These are phyloP conservation scores for Phalloptychus januarius DNA, from an alignment of 2,797 vertebrate species.

Conservation along the genomic window DNA sequence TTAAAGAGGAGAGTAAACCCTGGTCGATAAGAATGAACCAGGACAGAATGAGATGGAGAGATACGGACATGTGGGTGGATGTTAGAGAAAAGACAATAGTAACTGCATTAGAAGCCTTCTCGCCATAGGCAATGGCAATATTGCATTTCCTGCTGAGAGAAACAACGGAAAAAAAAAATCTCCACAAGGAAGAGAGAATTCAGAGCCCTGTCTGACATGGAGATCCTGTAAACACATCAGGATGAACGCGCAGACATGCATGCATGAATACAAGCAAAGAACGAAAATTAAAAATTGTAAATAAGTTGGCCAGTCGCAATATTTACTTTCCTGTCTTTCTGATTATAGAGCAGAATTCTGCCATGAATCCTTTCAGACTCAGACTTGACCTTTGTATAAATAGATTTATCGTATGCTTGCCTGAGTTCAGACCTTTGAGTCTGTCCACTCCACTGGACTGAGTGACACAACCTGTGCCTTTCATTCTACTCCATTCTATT, in stretches of 20 bases:
- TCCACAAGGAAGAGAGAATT: conserved; percentile 44
- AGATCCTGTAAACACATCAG: conserved; percentile 36
- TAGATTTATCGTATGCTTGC: neutral
- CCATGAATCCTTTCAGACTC: neutral
- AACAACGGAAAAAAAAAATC: conserved; percentile 56
- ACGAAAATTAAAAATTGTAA: neutral
- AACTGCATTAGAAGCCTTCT: conserved; percentile 68
- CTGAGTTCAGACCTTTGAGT: neutral
- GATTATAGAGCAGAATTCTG: neutral
- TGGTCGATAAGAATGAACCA: conserved; percentile 57
- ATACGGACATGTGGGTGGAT: conserved; percentile 71
- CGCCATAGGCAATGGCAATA: conserved; percentile 65
- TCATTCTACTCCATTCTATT: neutral
- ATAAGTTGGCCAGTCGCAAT: neutral
- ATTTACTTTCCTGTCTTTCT: neutral
- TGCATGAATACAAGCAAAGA: conserved; percentile 11
- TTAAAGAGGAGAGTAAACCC: conserved; percentile 55
- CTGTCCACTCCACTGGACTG: neutral
- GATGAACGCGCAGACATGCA: conserved; percentile 30
- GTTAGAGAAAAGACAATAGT: conserved; percentile 75
- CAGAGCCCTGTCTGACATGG: conserved; percentile 22
- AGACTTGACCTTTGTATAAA: neutral
- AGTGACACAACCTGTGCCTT: conserved; percentile 6
- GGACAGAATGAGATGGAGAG: conserved; percentile 69
- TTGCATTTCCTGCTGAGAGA: conserved; percentile 73